Percentiles rank a stretch among this genome's conserved stretches.
phyloP scores from a whole-genome alignment of 2,888 invertebrate species.

The Apotomis turbidana region DNA sequence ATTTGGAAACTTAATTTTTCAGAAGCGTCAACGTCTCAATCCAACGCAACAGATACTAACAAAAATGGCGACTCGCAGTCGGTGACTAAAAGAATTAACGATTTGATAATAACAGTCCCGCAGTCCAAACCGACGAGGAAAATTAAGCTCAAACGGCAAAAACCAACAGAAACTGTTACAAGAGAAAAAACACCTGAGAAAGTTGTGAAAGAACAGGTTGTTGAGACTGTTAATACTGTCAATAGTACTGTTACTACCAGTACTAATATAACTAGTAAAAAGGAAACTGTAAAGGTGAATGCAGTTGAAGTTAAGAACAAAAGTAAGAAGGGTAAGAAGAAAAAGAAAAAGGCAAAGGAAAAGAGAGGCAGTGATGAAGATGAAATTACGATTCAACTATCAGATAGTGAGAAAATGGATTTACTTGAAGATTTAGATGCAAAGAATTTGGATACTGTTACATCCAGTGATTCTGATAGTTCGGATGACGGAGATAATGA shows the following conservation, averaged over 20 bases:
- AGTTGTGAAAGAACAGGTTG: constrained; percentile 18
- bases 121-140: constrained; percentile 63
- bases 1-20: constrained; percentile 41
- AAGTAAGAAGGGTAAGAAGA: constrained; percentile 63
- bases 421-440: constrained; percentile 72
- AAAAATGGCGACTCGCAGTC: constrained; percentile 44
- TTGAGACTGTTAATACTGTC: constrained; percentile 57
- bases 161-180: constrained; percentile 45
- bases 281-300: constrained; percentile 53
- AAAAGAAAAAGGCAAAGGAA: constrained; percentile 54
- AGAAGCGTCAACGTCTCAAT: constrained; percentile 48
- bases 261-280: constrained; percentile 41
- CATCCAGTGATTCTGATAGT: constrained; percentile 57
- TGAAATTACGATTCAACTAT: constrained; percentile 76
- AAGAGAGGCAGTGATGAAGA: constrained; percentile 73
- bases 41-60: constrained; percentile 38
- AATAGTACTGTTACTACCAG: constrained; percentile 22
- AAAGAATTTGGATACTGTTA: constrained; percentile 64
- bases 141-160: constrained; percentile 73
- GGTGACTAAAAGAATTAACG: constrained; percentile 63
- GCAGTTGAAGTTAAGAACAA: constrained; percentile 65
- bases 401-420: constrained; percentile 80
- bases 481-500: constrained; percentile 48
- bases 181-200: constrained; percentile 6
- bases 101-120: constrained; percentile 71